Evolutionary conservation across 2,888 invertebrate genomes (phyloP).

Genomic region (Caenorhabditis zanzibari): DNA sequence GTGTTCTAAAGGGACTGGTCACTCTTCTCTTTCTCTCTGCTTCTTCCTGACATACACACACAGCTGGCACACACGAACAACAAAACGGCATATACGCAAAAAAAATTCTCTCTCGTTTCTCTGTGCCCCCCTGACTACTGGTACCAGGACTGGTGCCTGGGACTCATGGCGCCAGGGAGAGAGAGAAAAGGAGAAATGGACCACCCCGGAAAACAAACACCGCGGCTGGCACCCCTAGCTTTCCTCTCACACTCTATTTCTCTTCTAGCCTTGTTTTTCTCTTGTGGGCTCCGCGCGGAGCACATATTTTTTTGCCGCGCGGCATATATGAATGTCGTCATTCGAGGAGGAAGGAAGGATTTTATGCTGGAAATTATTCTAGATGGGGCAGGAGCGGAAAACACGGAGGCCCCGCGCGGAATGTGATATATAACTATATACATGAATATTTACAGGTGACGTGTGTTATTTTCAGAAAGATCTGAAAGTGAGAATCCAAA

Average conservation of each 20-base stretch:
- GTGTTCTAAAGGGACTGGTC: slow-evolving; percentile 26
- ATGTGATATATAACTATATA: too few species aligned
- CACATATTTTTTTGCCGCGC: slow-evolving; percentile 3
- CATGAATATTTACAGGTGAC: too few species aligned
- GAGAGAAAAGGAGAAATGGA: too few species aligned
- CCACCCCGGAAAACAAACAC: slow-evolving; percentile 63
- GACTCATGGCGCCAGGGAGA: slow-evolving; percentile 1
- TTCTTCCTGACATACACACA: not conserved
- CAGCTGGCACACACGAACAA: slow-evolving; percentile 11
- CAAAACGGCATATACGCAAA: not conserved
- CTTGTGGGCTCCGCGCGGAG: slow-evolving; percentile 5
- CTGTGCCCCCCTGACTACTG: slow-evolving; percentile 16
- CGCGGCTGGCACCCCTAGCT: slow-evolving; percentile 60
- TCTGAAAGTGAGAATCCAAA: too few species aligned
- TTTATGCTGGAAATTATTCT: not conserved
- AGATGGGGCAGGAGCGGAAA: too few species aligned
- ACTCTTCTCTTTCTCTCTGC: slow-evolving; percentile 31
- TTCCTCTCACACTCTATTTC: slow-evolving; percentile 6
- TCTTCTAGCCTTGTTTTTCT: not conserved
- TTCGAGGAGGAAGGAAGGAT: not conserved
- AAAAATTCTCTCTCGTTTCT: slow-evolving; percentile 43
- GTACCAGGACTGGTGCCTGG: slow-evolving; percentile 10
- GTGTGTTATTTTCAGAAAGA: too few species aligned
- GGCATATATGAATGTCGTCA: not conserved
- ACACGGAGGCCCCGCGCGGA: too few species aligned